Percentiles rank a stretch among this genome's conserved stretches.
These are phyloP conservation scores for Meta bourneti DNA, from an alignment of 2,888 invertebrate species.

Conservation along the genomic window DNA sequence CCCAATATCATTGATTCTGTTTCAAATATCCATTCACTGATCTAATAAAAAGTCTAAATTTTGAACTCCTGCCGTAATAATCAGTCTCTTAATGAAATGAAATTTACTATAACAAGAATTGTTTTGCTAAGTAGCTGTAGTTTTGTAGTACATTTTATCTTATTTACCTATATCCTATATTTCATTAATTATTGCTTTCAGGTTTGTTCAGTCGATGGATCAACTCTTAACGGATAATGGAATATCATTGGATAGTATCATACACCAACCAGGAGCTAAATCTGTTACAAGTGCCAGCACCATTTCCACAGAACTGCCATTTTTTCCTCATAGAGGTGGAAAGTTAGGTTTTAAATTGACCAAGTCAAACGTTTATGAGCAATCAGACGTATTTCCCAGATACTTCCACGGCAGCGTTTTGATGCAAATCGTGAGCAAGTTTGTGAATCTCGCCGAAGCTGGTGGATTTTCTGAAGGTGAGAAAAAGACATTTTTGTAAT, in stretches of 20 bases:
- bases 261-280: slow-evolving; percentile 10
- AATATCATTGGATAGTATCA: slow-evolving; percentile 37
- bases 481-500: too few species aligned
- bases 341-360: slow-evolving; percentile 15
- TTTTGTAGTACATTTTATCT: background rate
- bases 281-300: background rate
- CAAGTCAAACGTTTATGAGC: slow-evolving; percentile 23
- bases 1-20: too few species aligned
- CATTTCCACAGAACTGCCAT: slow-evolving; percentile 18
- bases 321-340: slow-evolving; percentile 27
- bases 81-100: background rate
- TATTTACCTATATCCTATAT: too few species aligned
- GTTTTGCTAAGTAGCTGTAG: background rate
- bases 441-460: slow-evolving; percentile 3
- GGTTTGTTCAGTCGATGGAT: slow-evolving; percentile 33
- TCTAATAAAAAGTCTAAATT: too few species aligned
- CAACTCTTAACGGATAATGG: background rate
- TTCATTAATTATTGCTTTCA: background rate
- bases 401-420: background rate
- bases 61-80: too few species aligned
- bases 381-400: slow-evolving; percentile 26
- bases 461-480: slow-evolving; percentile 58
- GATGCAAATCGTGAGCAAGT: slow-evolving; percentile 22
- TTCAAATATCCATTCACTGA: too few species aligned
- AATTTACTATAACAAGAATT: background rate